These are phyloP conservation scores for Panopea generosa DNA, from an alignment of 2,888 invertebrate species.

Conservation along the genomic window DNA sequence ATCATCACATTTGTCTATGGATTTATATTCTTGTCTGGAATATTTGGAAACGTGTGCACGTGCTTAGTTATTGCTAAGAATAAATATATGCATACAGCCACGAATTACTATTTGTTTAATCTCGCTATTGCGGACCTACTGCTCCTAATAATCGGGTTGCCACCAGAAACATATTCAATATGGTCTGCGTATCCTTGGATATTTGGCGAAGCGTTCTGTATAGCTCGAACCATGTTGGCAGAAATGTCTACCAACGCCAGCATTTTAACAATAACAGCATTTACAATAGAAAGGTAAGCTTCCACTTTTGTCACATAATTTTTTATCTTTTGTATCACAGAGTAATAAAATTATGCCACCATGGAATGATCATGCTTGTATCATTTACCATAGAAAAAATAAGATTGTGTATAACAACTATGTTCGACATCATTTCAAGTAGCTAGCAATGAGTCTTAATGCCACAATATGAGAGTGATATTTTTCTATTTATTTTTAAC, in stretches of 20 bases:
- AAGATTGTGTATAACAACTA: too few species aligned
- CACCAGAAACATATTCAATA: constrained; percentile 90
- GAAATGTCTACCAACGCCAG: constrained; percentile 91
- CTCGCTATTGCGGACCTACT: constrained; percentile 93
- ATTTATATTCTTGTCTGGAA: constrained; percentile 78
- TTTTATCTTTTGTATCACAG: too few species aligned
- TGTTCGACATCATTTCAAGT: too few species aligned
- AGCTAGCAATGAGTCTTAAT: too few species aligned
- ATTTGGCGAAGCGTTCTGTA: constrained; percentile 92
- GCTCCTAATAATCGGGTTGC: constrained; percentile 91
- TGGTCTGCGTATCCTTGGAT: constrained; percentile 85
- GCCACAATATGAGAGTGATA: too few species aligned
- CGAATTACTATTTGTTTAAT: constrained; percentile 94
- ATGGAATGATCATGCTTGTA: too few species aligned
- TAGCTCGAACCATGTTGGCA: constrained; percentile 91
- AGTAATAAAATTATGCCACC: too few species aligned
- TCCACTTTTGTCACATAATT: too few species aligned
- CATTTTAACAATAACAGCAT: constrained; percentile 92
- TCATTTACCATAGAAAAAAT: too few species aligned
- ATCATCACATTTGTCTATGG: constrained; percentile 75
- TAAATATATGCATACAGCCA: constrained; percentile 80
- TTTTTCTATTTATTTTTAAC: too few species aligned
- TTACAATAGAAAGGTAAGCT: constrained; percentile 90
- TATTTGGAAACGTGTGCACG: constrained; percentile 79
- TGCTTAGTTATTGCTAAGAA: constrained; percentile 79